Evolutionary conservation across 2,888 invertebrate genomes (phyloP), one percentile per base, ranked within the genome.

Genomic region (Operophtera brumata): DNA sequence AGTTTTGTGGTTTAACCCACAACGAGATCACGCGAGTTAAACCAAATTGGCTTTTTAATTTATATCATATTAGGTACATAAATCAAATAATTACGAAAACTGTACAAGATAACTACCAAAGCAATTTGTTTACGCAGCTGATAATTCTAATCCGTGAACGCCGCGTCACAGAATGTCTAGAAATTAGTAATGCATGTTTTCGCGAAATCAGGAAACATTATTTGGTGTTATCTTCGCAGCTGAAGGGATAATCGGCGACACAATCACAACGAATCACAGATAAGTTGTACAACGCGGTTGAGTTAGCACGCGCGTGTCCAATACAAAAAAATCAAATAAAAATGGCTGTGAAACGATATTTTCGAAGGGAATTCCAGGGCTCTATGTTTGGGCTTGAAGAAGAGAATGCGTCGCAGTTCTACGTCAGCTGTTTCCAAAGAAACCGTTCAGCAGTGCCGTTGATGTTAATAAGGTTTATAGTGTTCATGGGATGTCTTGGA

Each of bases 301-400:
- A 51, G 44, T 35, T 37, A 26, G 52, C 46, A 54, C 49, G 47
- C 52, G 48, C 49, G 51, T 52, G 54, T 56, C 45, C n/a, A 47
- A 45, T 47, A 32, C 37, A 37, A 14, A 5, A 26, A 49, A 45
- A 8, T 42, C 32, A 36, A 20, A 20, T 26, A 42, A 73, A 72
- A 70, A 87, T 86, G 86, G 75, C 76, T 47, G 73, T 71, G 8
- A 78, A 76, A 61, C 73, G 74, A 48, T 86, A 83, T 69, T 82
- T 83, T 26, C 78, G 68, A 59, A 69, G 65, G 4, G 78, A 89
- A 48, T 77, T 84, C 48, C 69, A 68, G 52, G 30, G 52, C 41
- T 62, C 68, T 1, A 82, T 65, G 64, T 73, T 84, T 26, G 54
- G 47, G 5, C 66, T 87, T 36, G 71, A 84, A 40, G 75, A 84